phyloP scores from a whole-genome alignment of 2,113 vertebrate species.

The Sylvilagus bachmani region DNA sequence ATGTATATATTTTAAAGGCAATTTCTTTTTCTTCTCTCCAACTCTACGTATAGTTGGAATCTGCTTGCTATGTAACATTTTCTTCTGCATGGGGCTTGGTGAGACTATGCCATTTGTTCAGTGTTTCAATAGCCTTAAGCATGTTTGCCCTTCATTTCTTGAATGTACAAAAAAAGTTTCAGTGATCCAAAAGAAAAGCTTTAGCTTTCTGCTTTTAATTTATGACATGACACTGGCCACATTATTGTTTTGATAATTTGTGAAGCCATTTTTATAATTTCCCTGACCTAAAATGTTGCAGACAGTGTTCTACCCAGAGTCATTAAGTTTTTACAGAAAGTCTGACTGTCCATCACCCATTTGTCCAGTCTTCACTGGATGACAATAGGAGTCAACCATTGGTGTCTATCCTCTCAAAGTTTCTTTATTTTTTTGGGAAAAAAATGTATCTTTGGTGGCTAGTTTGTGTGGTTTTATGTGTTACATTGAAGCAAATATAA shows the following conservation, averaged over 20 bases:
- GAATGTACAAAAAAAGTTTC: conserved; percentile 85
- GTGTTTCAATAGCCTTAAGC: conserved; percentile 90
- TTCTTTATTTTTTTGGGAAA: conserved; percentile 56
- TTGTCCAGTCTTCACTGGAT: conserved; percentile 53
- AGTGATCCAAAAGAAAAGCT: conserved; percentile 76
- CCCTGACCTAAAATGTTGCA: conserved; percentile 69
- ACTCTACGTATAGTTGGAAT: conserved; percentile 84
- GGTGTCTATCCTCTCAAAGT: conserved; percentile 66
- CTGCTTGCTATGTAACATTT: conserved; percentile 87
- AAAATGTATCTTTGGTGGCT: conserved; percentile 66
- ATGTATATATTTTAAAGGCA: conserved; percentile 89
- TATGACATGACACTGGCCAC: conserved; percentile 68
- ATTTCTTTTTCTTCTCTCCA: conserved; percentile 83
- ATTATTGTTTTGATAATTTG: conserved; percentile 58
- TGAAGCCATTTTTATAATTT: conserved; percentile 67
- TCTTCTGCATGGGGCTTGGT: conserved; percentile 88
- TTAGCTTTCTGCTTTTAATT: conserved; percentile 85
- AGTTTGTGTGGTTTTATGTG: conserved; percentile 75
- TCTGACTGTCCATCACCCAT: neutral
- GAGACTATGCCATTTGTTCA: conserved; percentile 84
- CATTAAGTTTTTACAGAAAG: conserved; percentile 48
- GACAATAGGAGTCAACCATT: conserved; percentile 66
- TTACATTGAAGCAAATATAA: conserved; percentile 73
- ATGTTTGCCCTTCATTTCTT: conserved; percentile 87
- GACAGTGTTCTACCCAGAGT: conserved; percentile 63